Evolutionary conservation across 2,113 vertebrate genomes (phyloP).

Genomic region (Cinclus cinclus): DNA sequence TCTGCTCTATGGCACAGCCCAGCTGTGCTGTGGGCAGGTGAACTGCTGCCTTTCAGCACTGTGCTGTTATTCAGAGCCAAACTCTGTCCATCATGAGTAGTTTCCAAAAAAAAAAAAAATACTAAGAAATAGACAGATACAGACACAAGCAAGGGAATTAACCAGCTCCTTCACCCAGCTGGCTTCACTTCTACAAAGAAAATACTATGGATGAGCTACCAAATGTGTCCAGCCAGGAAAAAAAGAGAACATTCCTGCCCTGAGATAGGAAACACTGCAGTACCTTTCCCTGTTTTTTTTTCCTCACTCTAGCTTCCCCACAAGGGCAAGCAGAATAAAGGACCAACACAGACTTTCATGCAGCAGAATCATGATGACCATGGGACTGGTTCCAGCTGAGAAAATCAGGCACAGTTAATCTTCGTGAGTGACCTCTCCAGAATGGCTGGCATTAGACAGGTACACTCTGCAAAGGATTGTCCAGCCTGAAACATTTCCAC

Average conservation of each 20-base stretch:
- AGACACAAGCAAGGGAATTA: neutral
- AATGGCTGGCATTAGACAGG: neutral
- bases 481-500: neutral
- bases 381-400: neutral
- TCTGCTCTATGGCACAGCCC: neutral
- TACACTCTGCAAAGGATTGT: neutral
- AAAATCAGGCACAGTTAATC: neutral
- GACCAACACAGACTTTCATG: neutral
- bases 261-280: neutral
- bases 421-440: neutral
- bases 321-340: neutral
- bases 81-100: neutral
- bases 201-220: neutral
- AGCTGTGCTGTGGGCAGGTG: neutral
- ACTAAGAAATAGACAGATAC: neutral
- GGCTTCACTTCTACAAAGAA: neutral
- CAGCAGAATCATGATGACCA: neutral
- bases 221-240: neutral
- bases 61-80: neutral
- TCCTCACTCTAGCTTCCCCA: neutral
- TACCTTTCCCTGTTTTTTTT: neutral
- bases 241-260: neutral
- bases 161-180: neutral
- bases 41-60: neutral
- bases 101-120: neutral